Evolutionary conservation across 2,888 invertebrate species (phyloP).

Genomic region (Melanophora roralis): DNA sequence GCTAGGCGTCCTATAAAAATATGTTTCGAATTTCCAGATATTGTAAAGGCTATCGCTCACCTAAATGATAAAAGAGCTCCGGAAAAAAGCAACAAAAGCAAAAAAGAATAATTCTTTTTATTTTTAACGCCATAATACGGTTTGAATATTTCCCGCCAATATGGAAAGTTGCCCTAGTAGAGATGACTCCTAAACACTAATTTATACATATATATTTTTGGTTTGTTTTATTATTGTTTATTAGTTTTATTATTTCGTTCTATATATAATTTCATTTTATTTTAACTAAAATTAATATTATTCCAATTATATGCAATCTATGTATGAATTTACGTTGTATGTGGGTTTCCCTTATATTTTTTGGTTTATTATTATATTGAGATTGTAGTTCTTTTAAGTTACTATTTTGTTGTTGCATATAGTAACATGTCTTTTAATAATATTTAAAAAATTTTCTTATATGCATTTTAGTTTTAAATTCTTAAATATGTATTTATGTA

Average conservation of each 20-base stretch:
- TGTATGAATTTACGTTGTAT: constrained; percentile 34
- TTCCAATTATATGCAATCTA: constrained; percentile 54
- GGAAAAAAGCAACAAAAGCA: no score
- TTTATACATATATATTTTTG: not conserved
- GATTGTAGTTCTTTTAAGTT: constrained; percentile 43
- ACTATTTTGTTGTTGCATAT: constrained; percentile 5
- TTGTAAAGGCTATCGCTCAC: no score
- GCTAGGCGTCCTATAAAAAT: no score
- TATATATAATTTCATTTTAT: constrained; percentile 31
- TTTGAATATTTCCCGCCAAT: no score
- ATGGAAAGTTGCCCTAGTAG: no score
- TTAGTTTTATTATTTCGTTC: not conserved
- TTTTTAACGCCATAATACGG: no score
- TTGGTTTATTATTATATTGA: constrained; percentile 4
- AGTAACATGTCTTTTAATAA: constrained; percentile 32
- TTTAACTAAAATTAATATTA: constrained; percentile 55
- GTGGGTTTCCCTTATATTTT: not conserved
- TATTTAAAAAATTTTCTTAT: constrained; percentile 17
- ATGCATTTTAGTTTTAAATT: not conserved
- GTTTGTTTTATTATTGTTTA: not conserved
- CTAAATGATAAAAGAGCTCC: no score
- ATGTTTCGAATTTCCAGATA: no score
- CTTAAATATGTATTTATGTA: constrained; percentile 1
- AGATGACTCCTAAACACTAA: not conserved
- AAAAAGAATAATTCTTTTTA: no score